phyloP scores from a whole-genome alignment of 2,797 vertebrate species.

The Crypturellus tataupa region DNA sequence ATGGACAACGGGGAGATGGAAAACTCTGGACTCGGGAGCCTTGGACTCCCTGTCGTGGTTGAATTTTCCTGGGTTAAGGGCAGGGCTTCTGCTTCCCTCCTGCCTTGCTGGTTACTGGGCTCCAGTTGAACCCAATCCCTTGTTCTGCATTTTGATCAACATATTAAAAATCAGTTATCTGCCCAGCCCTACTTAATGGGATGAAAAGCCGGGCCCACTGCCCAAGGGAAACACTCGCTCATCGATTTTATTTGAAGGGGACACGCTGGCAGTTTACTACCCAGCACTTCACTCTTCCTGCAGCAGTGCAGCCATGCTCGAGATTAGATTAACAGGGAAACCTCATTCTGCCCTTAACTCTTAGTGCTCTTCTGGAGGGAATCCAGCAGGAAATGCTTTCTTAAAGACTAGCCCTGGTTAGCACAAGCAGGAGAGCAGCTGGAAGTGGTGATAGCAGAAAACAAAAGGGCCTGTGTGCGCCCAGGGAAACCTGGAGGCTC shows the following conservation, averaged over 20 bases:
- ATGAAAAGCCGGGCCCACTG: neutral
- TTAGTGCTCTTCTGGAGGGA: neutral
- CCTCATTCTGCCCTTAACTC: neutral
- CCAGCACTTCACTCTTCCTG: neutral
- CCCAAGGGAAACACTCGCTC: neutral
- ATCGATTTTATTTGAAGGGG: neutral
- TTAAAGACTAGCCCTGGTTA: slow-evolving; percentile 35
- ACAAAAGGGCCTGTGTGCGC: slow-evolving; percentile 37
- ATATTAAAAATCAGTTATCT: neutral
- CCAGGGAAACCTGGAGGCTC: neutral
- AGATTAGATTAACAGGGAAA: slow-evolving; percentile 2
- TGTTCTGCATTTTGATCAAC: neutral
- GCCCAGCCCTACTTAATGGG: rapidly evolving
- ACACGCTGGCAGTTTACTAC: neutral
- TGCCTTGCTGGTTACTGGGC: neutral
- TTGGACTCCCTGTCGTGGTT: neutral
- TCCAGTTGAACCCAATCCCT: neutral
- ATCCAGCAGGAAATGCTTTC: neutral
- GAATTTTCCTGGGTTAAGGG: neutral
- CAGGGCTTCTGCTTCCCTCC: neutral
- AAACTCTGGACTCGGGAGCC: neutral
- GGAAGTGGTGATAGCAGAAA: neutral
- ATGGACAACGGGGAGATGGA: neutral
- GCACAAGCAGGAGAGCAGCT: neutral
- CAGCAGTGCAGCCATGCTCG: neutral